Percentiles rank a stretch among this genome's conserved stretches.
Evolutionary conservation across 2,888 invertebrate species (phyloP).

Genomic region (Watsonalla binaria): DNA sequence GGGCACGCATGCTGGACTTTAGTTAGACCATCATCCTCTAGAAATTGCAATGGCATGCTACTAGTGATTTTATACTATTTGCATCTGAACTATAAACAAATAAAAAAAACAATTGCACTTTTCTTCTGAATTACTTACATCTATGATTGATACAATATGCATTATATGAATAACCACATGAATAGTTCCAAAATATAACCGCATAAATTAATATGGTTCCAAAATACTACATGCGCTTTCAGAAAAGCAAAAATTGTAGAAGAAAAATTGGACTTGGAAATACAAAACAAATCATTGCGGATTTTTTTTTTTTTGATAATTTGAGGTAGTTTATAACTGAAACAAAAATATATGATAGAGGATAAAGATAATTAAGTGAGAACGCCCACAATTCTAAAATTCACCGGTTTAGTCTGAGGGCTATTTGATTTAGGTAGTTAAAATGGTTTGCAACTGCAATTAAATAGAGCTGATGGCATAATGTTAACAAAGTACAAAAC

Average conservation of each 20-base stretch:
- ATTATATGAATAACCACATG: no score
- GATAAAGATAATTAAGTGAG: no score
- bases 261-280: not conserved
- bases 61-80: not conserved
- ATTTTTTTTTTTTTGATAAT: no score
- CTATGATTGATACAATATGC: no score
- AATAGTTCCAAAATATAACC: no score
- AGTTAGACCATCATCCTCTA: not conserved
- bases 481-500: constrained; percentile 54
- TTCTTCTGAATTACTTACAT: no score
- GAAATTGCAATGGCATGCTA: not conserved
- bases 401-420: no score
- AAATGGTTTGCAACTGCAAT: constrained; percentile 45
- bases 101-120: not conserved
- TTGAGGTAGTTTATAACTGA: no score
- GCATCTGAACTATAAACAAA: not conserved
- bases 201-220: no score
- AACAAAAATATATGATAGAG: no score
- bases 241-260: not conserved
- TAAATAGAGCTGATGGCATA: constrained; percentile 41
- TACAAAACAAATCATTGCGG: not conserved
- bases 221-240: not conserved
- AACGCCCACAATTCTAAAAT: no score
- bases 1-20: not conserved
- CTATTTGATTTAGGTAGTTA: constrained; percentile 18